Evolutionary conservation across 2,888 invertebrate genomes (phyloP), one percentile per base, ranked within the genome.

Genomic region (Drosophila siamana): DNA sequence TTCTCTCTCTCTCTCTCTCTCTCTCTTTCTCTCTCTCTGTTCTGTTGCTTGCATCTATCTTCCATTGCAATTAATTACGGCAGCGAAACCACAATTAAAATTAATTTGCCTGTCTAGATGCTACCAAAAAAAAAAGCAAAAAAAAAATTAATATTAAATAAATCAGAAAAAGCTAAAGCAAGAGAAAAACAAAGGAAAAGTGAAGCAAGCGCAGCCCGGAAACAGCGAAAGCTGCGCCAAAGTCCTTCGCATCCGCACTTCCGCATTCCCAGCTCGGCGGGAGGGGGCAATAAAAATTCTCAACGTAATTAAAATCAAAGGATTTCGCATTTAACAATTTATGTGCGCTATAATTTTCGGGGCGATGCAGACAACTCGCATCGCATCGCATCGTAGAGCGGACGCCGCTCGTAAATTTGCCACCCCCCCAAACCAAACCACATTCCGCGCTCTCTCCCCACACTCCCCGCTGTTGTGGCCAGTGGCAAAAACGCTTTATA

Each of bases 301-400:
- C 79, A 24, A 75, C 78, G 88, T 88, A 88, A 88, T 88, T 88
- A 88, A 88, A 88, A 88, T 88, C 88, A 88, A 88, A 88, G 88
- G 88, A 88, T 88, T 88, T 88, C 86, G 86, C 84, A 78, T 87
- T 86, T 74, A 81, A 82, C 82, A 88, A 88, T 88, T 88, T 88
- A 88, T 88, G 87, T 86, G 70, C 77, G 87, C 87, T 83, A 88
- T 88, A 87, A 88, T 83, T 86, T 87, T 86, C 68, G 79, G 82
- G 82, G 84, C 75, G 78, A 69, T 50, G 65, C 72, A 71, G 74
- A 75, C 74, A 52, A 52, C 13, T 64, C 59, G 70, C 47, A 46
- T 62, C 59, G 70, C 47, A 44, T 6, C 59, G 48, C n/a, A n/a
- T n/a, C n/a, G n/a, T n/a, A 36, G 13, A 36, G 36, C 44, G 36